phyloP scores from a whole-genome alignment of 2,888 invertebrate genomes.

The Caenorhabditis zanzibari region DNA sequence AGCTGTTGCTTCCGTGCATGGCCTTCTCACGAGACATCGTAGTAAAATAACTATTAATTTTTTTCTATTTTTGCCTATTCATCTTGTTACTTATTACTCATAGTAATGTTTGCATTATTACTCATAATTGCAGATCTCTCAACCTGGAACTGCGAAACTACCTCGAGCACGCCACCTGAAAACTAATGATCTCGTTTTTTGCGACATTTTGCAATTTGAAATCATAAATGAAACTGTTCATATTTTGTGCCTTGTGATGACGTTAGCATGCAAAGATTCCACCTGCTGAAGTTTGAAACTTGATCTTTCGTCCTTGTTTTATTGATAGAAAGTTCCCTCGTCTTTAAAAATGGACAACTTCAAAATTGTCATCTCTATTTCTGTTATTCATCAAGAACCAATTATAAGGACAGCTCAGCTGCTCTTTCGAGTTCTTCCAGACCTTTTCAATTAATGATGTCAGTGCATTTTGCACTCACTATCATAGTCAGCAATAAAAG shows the following conservation, averaged over 20 bases:
- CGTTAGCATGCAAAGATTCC: neutral
- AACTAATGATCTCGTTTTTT: conserved; percentile 1
- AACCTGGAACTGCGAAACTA: conserved; percentile 55
- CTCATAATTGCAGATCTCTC: conserved; percentile 55
- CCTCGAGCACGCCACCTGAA: conserved; percentile 54
- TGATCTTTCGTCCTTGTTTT: conserved; percentile 28
- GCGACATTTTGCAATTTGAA: neutral
- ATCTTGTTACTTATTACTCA: neutral
- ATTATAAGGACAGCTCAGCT: conserved; percentile 18
- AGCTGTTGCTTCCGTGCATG: conserved; percentile 4
- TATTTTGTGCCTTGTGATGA: conserved; percentile 25
- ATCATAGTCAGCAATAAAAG: too few relatives aligned
- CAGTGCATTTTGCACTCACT: conserved; percentile 23
- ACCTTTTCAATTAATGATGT: conserved; percentile 40
- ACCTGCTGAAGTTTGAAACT: neutral
- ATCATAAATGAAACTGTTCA: conserved; percentile 30
- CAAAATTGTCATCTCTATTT: conserved; percentile 3
- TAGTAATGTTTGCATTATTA: neutral
- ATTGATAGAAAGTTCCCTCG: neutral
- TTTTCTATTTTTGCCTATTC: conserved; percentile 13
- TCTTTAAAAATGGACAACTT: neutral
- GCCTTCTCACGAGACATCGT: conserved; percentile 20
- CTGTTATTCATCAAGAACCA: conserved; percentile 13
- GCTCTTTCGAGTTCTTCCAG: conserved; percentile 22
- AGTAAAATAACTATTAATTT: conserved; percentile 28